These are phyloP conservation scores for Raja brachyura DNA, from an alignment of 2,113 vertebrate species.

Conservation along the genomic window DNA sequence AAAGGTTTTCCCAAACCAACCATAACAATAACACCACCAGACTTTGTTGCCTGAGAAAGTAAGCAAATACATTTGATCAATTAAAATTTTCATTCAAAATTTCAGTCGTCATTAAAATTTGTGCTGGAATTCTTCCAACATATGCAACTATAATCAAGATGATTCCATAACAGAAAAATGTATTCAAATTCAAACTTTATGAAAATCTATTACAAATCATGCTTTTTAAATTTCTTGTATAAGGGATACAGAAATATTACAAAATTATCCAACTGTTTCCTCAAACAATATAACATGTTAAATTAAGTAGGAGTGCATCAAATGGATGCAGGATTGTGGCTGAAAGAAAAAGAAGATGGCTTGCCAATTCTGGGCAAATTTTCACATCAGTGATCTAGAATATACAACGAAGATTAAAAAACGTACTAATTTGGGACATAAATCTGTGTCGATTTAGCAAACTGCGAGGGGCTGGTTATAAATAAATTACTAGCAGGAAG, in stretches of 20 bases:
- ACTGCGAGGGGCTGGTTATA: background rate
- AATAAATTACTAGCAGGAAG: background rate
- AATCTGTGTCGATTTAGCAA: background rate
- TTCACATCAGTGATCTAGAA: background rate
- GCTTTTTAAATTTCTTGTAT: background rate
- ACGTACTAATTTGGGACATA: background rate
- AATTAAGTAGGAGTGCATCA: background rate
- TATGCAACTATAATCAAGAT: background rate
- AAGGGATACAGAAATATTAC: background rate
- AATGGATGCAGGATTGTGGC: no score
- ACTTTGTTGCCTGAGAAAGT: constrained; percentile 23
- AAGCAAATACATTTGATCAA: background rate
- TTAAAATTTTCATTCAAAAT: background rate
- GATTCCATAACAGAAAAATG: background rate
- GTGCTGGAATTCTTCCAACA: background rate
- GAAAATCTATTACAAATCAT: background rate
- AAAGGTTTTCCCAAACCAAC: constrained; percentile 1
- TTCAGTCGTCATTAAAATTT: background rate
- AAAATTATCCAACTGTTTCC: background rate
- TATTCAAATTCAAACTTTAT: background rate
- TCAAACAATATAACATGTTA: background rate
- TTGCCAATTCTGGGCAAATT: background rate
- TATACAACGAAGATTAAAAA: background rate
- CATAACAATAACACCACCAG: constrained; percentile 22
- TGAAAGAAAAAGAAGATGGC: background rate